Base-by-base conservation (phyloP, 2,797 vertebrate genomes). In the Erethizon dorsatum region DNA sequence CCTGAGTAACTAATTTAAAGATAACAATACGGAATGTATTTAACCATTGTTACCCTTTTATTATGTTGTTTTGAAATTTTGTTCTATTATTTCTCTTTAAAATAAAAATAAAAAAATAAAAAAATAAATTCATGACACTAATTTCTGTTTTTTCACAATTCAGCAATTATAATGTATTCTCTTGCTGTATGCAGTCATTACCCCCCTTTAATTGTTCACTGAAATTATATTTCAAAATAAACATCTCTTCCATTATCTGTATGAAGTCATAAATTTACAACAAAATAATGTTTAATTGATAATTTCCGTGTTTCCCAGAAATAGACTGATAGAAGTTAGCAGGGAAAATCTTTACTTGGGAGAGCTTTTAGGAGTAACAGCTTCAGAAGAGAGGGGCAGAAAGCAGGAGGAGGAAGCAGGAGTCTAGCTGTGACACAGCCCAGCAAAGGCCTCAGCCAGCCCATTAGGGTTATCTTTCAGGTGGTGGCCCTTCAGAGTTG, bases 201-300 rank as follows among this genome's bases (percentile, higher is more conserved):
- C 22, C n/a, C 28, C 15, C 3, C 73, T 94, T 92, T 59, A 79
- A 52, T 83, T 92, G 52, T 83, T 94, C 77, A 31, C 57, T 79
- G 57, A 95, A 73, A 52, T 83, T 89, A 83, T 83, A 77, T 84
- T 91, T 83, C n/a, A 93, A 94, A 96, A 71, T 89, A 96, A 96
- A 80, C 11, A 67, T 45, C n/a, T 83, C 54, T 90, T 41, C 45
- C 67, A 24, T 47, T 71, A 24, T 96, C 82, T 65, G 28, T 71
- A 33, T 5, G 57, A 95, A 84, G 71, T 22, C 57, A 50, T 71
- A 87, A 77, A 93, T 89, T 77, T 67, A 45, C 1, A 80, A 54
- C 69, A 83, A 96, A 95, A 93, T 28, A n/a, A 61, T 59, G 69
- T 28, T 61, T 91, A 79, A 73, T 73, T 65, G 56, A 77, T 67